phyloP scores from a whole-genome alignment of 2,113 vertebrate species.

The Tursiops truncatus region DNA sequence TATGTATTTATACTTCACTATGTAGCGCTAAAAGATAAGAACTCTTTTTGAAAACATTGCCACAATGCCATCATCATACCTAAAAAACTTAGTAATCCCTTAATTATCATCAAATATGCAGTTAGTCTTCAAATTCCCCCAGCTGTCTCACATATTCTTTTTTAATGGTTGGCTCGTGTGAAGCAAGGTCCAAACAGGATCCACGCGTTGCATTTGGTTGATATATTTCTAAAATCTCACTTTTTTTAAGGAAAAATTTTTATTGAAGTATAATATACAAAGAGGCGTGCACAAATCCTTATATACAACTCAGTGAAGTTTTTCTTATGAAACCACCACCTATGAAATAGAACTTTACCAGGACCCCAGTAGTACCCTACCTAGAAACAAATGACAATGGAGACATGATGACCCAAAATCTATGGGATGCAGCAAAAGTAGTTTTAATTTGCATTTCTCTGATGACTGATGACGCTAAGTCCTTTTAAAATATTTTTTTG shows the following conservation, averaged over 20 bases:
- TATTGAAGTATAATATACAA: neutral
- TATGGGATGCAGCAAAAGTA: neutral
- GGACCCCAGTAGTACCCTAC: neutral
- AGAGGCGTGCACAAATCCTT: neutral
- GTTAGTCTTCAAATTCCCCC: neutral
- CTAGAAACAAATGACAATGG: too few relatives aligned
- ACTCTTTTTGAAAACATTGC: neutral
- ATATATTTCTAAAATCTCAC: neutral
- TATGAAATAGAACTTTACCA: neutral
- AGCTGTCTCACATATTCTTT: neutral
- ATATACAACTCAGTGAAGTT: neutral
- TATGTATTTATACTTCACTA: neutral
- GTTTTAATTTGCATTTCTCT: constrained; percentile 17
- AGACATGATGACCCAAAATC: too few relatives aligned
- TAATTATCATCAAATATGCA: neutral
- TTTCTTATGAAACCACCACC: neutral
- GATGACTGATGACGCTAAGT: neutral
- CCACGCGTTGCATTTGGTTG: constrained; percentile 15
- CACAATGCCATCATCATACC: neutral
- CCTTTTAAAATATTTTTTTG: neutral
- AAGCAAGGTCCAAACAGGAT: neutral
- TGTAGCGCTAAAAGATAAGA: constrained; percentile 4
- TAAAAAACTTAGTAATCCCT: neutral
- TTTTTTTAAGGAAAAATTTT: constrained; percentile 37
- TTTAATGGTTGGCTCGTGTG: constrained; percentile 13